Evolutionary conservation across 2,113 vertebrate genomes (phyloP), one percentile per base, ranked within the genome.

Genomic region (Rostratula benghalensis): DNA sequence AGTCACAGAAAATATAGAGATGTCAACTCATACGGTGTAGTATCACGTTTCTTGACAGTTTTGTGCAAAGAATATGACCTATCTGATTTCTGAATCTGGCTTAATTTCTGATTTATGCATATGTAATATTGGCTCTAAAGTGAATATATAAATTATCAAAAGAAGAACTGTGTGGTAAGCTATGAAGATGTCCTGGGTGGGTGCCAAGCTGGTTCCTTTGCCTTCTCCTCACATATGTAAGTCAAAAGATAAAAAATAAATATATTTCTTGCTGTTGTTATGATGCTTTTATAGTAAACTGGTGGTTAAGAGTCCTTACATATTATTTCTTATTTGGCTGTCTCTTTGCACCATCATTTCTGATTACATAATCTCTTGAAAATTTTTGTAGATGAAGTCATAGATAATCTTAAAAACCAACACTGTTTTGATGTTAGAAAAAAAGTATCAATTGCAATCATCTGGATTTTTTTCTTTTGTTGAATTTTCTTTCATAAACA

Each of bases 381-480:
- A 87, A 76, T 83, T 95, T 93, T 87, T 93, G 71, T 90, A 48
- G 50, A 85, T 92, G 78, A 94, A 94, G 53, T 85, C 45, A 80
- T 50, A 80, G 79, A 70, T 88, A 89, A 87, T 84, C 59, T 93
- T 73, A 64, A 86, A 90, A 90, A 39, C 5, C 35, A 76, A 25
- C 37, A 76, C 65, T 79, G 43, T 79, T 96, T 90, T 83, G 70
- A 60, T 90, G 86, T 76, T 85, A 90, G 79, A 65, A 83, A 95
- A 95, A 86, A 84, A 71, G 50, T 87, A 68, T 79, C 51, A 91
- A 51, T 64, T 94, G 67, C 88, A 91, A 69, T 95, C 70, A 86
- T 85, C 41, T 93, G 77, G 27, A 43, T 92, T 93, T 95, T 93
- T 91, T 94, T 74, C 87, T 89, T 77, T 82, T 91, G 51, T 71